Base-by-base conservation (phyloP, 2,113 vertebrate species). In the Dasyornis broadbenti region DNA sequence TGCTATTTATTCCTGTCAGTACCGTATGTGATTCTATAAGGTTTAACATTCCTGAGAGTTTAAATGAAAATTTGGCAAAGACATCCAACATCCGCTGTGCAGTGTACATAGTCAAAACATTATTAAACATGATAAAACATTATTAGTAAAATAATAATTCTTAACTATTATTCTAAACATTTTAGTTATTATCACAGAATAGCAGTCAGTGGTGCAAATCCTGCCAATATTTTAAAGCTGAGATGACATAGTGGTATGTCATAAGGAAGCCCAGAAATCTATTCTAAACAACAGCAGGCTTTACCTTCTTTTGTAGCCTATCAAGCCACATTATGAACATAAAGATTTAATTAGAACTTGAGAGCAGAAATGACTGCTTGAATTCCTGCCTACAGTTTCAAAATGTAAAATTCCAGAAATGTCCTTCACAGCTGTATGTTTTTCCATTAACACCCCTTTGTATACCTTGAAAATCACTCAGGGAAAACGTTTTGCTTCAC, bases 321-420 rank as follows among this genome's bases (percentile, higher is more conserved):
- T 13, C 53, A 44, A 45, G 45, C 0, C 27, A 57, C n/a, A 35
- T 15, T 17, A 24, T 2, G 4, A 82, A 35, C 0, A 0, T 23
- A 9, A 33, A 57, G 31, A 24, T 21, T 80, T 26, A 15, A 9
- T 3, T 11, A 3, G 31, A 42, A 11, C 9, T 57, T n/a, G 42
- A 66, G 16, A 50, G 33, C 18, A 70, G 21, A 94, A 90, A 79
- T 26, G 13, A 50, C 13, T 47, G 1, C 18, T 83, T 73, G 30
- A 86, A 84, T 24, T 61, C 30, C 19, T 66, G 15, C 5, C 6
- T 89, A 83, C n/a, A 27, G 7, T 61, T 70, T 92, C 47, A 57
- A 73, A 85, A 73, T 14, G 7, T 31, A n/a, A 33, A 68, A 44
- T 42, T 80, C 11, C 28, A 89, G 50, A 73, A 2, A 22, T 35